Evolutionary conservation across 1,140 invertebrate genomes (phyloP).

Genomic region (Drosophila guanche): DNA sequence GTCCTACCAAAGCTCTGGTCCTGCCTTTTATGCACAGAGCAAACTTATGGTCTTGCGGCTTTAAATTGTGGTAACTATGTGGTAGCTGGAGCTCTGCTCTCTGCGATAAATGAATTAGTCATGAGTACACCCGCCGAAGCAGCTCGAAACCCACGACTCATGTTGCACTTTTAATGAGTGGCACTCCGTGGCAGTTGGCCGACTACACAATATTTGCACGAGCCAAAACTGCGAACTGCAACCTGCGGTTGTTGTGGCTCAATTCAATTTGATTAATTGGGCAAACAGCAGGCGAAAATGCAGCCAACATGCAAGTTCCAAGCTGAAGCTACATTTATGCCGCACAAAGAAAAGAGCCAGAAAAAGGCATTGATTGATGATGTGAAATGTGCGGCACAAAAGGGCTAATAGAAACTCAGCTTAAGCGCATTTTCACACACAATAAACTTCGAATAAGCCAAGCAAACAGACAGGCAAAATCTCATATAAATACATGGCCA

Average conservation of each 20-base stretch:
- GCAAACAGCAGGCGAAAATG: conserved; percentile 34
- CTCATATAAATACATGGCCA: conserved; percentile 37
- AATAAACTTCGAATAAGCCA: conserved; percentile 79
- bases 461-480: too few relatives aligned
- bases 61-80: conserved; percentile 80
- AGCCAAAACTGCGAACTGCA: conserved; percentile 32
- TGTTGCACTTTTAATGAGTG: conserved; percentile 77
- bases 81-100: conserved; percentile 16
- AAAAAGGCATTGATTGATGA: conserved; percentile 75
- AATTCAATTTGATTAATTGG: conserved; percentile 62
- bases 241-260: conserved; percentile 52
- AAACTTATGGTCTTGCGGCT: too few relatives aligned
- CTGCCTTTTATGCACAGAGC: too few relatives aligned
- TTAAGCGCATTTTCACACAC: conserved; percentile 82
- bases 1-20: too few relatives aligned
- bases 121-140: conserved; percentile 45
- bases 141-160: conserved; percentile 35
- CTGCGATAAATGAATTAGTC: conserved; percentile 72
- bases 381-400: conserved; percentile 78
- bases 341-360: conserved; percentile 17
- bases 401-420: conserved; percentile 79
- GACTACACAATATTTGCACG: conserved; percentile 21
- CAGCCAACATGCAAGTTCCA: conserved; percentile 8
- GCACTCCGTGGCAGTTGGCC: conserved; percentile 22
- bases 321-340: conserved; percentile 22